A percentile compares a stretch with the other conserved stretches of the same genome.
Conservation (phyloP, 2,888 invertebrate species). For the Trissolcus japonicus region DNA sequence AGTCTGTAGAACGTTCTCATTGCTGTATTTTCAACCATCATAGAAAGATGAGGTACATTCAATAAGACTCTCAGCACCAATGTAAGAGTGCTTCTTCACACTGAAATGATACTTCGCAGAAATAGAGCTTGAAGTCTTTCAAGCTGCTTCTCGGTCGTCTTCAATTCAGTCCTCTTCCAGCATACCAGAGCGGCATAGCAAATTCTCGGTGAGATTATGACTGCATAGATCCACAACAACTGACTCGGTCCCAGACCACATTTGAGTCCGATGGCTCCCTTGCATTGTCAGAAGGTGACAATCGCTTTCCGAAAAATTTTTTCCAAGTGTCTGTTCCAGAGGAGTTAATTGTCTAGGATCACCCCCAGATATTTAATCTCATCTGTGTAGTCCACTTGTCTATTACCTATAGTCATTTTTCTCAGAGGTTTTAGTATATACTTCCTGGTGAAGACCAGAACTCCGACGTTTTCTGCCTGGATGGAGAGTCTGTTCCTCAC, state of each 20-base stretch:
- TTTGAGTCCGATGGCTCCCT: not conserved
- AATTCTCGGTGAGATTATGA: not conserved
- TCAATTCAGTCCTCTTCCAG: not conserved
- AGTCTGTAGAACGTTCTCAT: not conserved
- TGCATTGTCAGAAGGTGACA: constrained; percentile 15
- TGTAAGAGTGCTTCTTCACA: not conserved
- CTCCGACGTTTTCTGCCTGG: not conserved
- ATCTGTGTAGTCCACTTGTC: no score
- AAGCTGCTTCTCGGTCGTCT: no score
- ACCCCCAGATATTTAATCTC: no score
- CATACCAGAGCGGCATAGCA: constrained; percentile 3
- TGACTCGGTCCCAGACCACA: constrained; percentile 7
- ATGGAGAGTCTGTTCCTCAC: no score
- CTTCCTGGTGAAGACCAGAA: constrained; percentile 7
- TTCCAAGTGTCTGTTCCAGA: no score
- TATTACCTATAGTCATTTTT: constrained; percentile 1
- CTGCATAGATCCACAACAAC: constrained; percentile 1
- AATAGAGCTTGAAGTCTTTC: not conserved
- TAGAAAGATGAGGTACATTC: not conserved
- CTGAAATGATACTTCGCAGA: not conserved
- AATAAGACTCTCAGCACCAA: no score
- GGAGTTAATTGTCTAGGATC: no score
- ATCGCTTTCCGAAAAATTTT: not conserved
- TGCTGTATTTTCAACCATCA: not conserved
- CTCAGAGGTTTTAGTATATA: constrained; percentile 4